These are phyloP conservation scores for Pyxicephalus adspersus DNA, from an alignment of 2,113 vertebrate genomes.

Conservation along the genomic window DNA sequence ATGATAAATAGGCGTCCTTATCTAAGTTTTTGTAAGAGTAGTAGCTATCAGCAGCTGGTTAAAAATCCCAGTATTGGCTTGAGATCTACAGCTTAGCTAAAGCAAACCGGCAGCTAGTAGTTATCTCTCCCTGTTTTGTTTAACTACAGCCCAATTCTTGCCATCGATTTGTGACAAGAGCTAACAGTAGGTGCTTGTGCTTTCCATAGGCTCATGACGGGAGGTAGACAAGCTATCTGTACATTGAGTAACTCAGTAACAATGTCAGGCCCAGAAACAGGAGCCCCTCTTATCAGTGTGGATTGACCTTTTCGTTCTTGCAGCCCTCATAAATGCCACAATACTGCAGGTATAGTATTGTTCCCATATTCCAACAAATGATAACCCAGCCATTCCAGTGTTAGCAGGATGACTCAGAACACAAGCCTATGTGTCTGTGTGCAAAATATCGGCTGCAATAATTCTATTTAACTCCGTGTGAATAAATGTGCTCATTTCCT, in stretches of 20 bases:
- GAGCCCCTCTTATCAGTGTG: constrained; percentile 46
- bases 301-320: constrained; percentile 46
- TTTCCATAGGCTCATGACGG: constrained; percentile 37
- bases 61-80: constrained; percentile 43
- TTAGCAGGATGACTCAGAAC: constrained; percentile 24
- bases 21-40: background rate
- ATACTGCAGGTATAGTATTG: constrained; percentile 41
- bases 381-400: constrained; percentile 33
- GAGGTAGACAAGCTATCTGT: constrained; percentile 41
- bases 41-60: constrained; percentile 25
- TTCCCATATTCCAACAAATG: constrained; percentile 30
- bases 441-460: constrained; percentile 1
- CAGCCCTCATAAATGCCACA: constrained; percentile 43
- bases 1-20: background rate
- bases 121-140: constrained; percentile 45
- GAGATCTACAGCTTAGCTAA: constrained; percentile 31
- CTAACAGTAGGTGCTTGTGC: constrained; percentile 52
- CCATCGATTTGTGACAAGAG: constrained; percentile 48
- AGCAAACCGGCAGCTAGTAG: constrained; percentile 31
- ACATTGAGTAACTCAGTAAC: constrained; percentile 48
- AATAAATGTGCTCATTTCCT: background rate
- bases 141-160: constrained; percentile 51
- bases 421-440: constrained; percentile 11
- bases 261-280: constrained; percentile 34
- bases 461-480: background rate